Conservation (phyloP, 2,113 vertebrate genomes). For the Amia ocellicauda region DNA sequence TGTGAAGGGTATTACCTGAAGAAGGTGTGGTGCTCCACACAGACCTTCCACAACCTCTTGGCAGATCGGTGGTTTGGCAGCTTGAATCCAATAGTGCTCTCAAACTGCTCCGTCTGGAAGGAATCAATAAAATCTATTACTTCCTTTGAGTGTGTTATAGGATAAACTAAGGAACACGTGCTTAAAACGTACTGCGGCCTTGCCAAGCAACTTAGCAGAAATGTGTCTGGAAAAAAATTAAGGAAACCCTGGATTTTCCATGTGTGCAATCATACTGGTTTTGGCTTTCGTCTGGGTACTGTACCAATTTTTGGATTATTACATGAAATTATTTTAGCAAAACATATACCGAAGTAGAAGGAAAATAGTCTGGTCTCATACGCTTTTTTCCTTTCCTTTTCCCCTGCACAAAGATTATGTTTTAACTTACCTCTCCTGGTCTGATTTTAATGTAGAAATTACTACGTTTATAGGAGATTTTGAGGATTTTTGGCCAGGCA, state of each 20-base stretch:
- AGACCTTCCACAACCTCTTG: slow-evolving; percentile 96
- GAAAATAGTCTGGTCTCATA: too few species aligned
- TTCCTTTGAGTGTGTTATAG: background rate
- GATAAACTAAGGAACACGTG: background rate
- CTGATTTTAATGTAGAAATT: slow-evolving; percentile 99
- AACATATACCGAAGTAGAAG: background rate
- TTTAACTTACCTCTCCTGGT: slow-evolving; percentile 83
- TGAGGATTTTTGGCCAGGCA: slow-evolving; percentile 98
- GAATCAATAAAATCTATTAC: slow-evolving; percentile 43
- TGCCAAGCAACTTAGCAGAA: background rate
- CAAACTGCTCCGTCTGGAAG: slow-evolving; percentile 90
- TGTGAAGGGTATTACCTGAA: too few species aligned
- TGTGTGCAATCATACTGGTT: slow-evolving; percentile 4
- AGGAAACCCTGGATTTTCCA: slow-evolving; percentile 17
- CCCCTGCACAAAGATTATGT: too few species aligned
- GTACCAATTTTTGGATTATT: background rate
- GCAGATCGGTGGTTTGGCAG: slow-evolving; percentile 91
- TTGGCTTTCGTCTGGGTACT: background rate
- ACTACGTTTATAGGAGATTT: slow-evolving; percentile 97
- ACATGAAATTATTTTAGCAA: too few species aligned
- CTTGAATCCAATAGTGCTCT: slow-evolving; percentile 97
- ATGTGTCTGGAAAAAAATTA: background rate
- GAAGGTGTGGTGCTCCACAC: slow-evolving; percentile 97
- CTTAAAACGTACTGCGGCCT: background rate
- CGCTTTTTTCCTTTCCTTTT: too few species aligned